Conservation (phyloP, 2,888 invertebrate species). For the Polymixis flavicincta region DNA sequence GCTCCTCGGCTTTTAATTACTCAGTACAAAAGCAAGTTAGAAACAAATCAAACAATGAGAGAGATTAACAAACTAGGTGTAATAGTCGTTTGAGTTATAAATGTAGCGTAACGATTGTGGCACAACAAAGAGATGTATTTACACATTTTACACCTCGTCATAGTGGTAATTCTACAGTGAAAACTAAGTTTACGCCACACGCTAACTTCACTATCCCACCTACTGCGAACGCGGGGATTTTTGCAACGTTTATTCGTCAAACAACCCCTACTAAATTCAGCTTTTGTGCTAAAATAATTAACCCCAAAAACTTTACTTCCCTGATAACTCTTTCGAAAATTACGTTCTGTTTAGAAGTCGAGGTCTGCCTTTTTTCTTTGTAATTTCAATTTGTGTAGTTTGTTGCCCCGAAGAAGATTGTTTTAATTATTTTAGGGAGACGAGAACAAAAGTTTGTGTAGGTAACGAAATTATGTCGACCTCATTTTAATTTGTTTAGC, state of each 20-base stretch:
- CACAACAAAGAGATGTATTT: slow-evolving; percentile 51
- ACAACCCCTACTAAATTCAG: slow-evolving; percentile 27
- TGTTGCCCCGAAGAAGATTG: slow-evolving; percentile 3
- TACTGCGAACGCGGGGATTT: slow-evolving; percentile 58
- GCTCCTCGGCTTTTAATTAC: slow-evolving; percentile 34
- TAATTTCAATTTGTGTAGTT: slow-evolving; percentile 42
- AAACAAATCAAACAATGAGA: slow-evolving; percentile 53
- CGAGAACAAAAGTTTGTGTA: not conserved
- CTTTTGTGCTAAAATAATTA: slow-evolving; percentile 53
- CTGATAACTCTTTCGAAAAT: slow-evolving; percentile 46
- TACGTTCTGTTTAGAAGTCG: slow-evolving; percentile 33
- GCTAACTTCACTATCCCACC: slow-evolving; percentile 72
- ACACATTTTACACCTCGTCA: slow-evolving; percentile 40
- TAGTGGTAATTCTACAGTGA: slow-evolving; percentile 71
- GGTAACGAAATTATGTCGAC: not conserved
- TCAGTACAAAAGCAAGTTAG: slow-evolving; percentile 38
- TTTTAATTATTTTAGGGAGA: slow-evolving; percentile 16
- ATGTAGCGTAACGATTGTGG: slow-evolving; percentile 57
- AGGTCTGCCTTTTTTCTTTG: slow-evolving; percentile 16
- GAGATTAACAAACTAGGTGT: slow-evolving; percentile 50
- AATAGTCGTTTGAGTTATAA: slow-evolving; percentile 48
- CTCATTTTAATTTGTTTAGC: not conserved
- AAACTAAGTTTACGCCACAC: slow-evolving; percentile 66
- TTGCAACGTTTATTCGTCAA: slow-evolving; percentile 50
- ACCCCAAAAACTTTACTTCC: slow-evolving; percentile 41